Conservation (phyloP, 2,797 vertebrate genomes). For the Myotis pilosus region DNA sequence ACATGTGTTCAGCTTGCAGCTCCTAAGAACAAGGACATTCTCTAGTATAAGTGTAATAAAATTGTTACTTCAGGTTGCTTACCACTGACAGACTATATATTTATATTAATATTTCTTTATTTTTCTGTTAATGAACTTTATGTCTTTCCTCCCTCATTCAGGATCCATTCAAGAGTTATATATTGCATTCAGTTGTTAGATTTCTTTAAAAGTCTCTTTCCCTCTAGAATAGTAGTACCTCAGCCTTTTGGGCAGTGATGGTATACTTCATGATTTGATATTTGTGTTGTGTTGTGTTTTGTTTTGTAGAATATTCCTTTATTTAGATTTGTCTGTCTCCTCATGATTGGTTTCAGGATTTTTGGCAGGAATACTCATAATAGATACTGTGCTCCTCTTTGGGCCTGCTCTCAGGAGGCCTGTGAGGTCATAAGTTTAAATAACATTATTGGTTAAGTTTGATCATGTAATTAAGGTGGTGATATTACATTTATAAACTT, state of each 20-base stretch:
- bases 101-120: background rate
- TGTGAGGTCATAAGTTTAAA: background rate
- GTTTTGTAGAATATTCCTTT: background rate
- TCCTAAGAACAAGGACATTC: background rate
- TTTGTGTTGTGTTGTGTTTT: constrained; percentile 1
- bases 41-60: background rate
- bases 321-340: background rate
- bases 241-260: background rate
- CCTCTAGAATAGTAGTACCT: background rate
- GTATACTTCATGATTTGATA: background rate
- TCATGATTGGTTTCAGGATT: background rate
- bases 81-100: background rate
- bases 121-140: background rate
- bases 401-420: background rate
- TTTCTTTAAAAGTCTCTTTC: background rate
- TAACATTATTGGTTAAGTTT: background rate
- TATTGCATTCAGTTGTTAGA: background rate
- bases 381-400: background rate
- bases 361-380: background rate
- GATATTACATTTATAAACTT: background rate
- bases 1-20: background rate
- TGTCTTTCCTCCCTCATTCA: background rate
- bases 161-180: background rate
- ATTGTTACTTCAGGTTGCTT: background rate
- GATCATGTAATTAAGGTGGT: background rate